Base-by-base conservation (phyloP, 2,888 invertebrate species). In the Ormyrus pomaceus region DNA sequence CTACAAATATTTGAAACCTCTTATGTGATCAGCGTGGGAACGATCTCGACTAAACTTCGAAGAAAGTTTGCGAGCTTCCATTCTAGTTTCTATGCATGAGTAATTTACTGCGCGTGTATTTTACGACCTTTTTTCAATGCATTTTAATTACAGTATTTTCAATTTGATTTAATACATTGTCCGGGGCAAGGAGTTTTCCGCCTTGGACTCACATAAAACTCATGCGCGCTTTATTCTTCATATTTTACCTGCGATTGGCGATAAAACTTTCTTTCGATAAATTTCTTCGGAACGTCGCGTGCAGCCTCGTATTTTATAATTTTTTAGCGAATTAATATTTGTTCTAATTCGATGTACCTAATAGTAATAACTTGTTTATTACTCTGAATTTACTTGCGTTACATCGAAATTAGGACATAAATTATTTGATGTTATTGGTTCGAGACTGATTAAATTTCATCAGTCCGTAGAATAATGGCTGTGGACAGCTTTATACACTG, bases 51-150 rank as follows among this genome's bases (percentile, higher is more conserved):
- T 71, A 59, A 51, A 65, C 65, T 71, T 53, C 51, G 2, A 53
- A 77, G 65, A 13, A 58, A 50, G 56, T 65, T 48, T n/a, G 7
- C 50, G n/a, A 65, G 45, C 51, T 19, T 65, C 65, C 66, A 69
- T 77, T 69, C 51, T 65, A 56, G 10, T 19, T 70, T 70, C 19
- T 9, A 7, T 46, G 46, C 65, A 71, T 56, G 65, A 77, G 71
- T 71, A 65, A 71, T 77, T 71, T 71, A 65, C 65, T 6, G 19
- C 46, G 11, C 10, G 11, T n/a, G 11, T 64, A 10, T 51, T 71
- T 77, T 71, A 71, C 19, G 46, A 65, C 50, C 58, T 58, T 72
- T 72, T 19, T 78, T 66, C 55, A 53, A 72, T 66, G 55, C 58
- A 72, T 78, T 72, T 78, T 72, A 66, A 72, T 72, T 59, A 48